These are phyloP conservation scores for Danio albolineatus DNA, from an alignment of 2,797 vertebrate genomes.

Conservation along the genomic window DNA sequence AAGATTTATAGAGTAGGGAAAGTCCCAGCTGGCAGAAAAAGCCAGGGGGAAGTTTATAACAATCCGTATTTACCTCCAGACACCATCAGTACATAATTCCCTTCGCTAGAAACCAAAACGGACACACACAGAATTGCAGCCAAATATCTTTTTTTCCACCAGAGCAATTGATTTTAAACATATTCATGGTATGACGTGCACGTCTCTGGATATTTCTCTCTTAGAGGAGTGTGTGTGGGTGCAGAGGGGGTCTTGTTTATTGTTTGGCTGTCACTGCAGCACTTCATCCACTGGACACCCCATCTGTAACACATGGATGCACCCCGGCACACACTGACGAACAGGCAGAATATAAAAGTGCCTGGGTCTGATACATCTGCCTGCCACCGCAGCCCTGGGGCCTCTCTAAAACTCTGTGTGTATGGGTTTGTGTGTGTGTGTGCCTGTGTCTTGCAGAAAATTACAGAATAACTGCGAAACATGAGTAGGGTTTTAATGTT, in stretches of 20 bases:
- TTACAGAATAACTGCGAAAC: not conserved
- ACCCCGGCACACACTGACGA: slow-evolving; percentile 64
- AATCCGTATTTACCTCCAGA: slow-evolving; percentile 13
- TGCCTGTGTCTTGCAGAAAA: slow-evolving; percentile 3
- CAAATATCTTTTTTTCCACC: slow-evolving; percentile 22
- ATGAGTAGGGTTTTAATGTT: slow-evolving; percentile 6
- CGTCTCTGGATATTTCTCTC: slow-evolving; percentile 45
- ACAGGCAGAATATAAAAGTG: slow-evolving; percentile 70
- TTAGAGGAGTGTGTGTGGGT: slow-evolving; percentile 30
- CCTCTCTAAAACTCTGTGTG: slow-evolving; percentile 40
- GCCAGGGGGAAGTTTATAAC: slow-evolving; percentile 3
- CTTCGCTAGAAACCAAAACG: not conserved
- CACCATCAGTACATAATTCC: slow-evolving; percentile 8
- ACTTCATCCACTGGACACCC: slow-evolving; percentile 63
- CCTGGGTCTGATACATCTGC: slow-evolving; percentile 62
- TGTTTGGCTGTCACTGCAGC: slow-evolving; percentile 67
- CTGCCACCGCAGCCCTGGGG: slow-evolving; percentile 39
- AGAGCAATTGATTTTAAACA: slow-evolving; percentile 28
- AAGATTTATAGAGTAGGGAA: not conserved
- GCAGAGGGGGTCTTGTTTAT: slow-evolving; percentile 66
- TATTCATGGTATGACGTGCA: slow-evolving; percentile 33
- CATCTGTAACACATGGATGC: slow-evolving; percentile 74
- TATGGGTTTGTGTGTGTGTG: slow-evolving; percentile 34
- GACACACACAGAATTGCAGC: slow-evolving; percentile 4
- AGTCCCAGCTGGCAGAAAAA: not conserved